Percentiles rank a stretch among this genome's conserved stretches.
These are phyloP conservation scores for Drosophila lacicola DNA, from an alignment of 2,888 invertebrate species.

Conservation along the genomic window DNA sequence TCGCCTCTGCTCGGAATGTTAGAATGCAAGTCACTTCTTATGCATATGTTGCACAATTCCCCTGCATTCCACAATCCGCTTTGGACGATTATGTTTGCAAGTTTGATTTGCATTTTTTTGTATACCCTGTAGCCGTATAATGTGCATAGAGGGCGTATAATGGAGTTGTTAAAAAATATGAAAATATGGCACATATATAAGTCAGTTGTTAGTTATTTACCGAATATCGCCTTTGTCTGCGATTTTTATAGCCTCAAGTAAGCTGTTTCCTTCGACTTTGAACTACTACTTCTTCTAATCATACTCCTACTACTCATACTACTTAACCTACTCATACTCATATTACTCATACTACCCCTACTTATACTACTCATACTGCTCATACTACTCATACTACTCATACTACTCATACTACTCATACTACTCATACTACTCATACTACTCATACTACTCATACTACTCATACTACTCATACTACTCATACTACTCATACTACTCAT, in stretches of 20 bases:
- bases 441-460: no score
- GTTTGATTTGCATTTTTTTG: constrained; percentile 27
- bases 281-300: not conserved
- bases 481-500: no score
- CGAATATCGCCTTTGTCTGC: no score
- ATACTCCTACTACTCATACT: not conserved
- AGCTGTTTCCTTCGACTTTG: no score
- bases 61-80: not conserved
- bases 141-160: not conserved
- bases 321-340: not conserved
- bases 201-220: no score
- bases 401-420: not conserved
- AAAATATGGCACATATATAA: no score
- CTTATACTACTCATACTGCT: constrained; percentile 3
- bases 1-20: not conserved
- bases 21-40: constrained; percentile 26
- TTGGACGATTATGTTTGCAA: constrained; percentile 41
- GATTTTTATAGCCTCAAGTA: no score
- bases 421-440: no score
- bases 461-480: no score
- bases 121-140: not conserved
- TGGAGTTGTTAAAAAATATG: no score
- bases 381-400: not conserved
- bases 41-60: constrained; percentile 19
- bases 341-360: not conserved